A percentile compares a stretch with the other conserved stretches of the same genome.
These are phyloP conservation scores for Penaeus indicus DNA, from an alignment of 1,140 invertebrate genomes.

Conservation along the genomic window DNA sequence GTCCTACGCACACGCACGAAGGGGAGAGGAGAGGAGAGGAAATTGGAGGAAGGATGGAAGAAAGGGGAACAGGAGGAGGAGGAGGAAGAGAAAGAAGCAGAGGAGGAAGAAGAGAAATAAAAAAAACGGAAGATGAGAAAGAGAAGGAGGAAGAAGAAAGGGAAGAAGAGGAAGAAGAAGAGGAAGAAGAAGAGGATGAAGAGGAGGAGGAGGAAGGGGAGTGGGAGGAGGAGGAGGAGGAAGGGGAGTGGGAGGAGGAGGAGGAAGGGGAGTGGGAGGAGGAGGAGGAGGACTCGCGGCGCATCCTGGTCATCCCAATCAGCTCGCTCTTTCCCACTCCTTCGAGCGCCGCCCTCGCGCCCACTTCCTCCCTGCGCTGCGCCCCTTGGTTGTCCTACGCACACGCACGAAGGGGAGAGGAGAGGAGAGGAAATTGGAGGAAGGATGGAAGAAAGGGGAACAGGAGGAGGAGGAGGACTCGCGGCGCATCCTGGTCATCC, in stretches of 20 bases:
- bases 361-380: too few relatives aligned
- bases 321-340: too few relatives aligned
- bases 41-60: neutral
- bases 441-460: neutral
- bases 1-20: too few relatives aligned
- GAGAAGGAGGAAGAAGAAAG: too few relatives aligned
- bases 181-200: neutral
- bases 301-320: too few relatives aligned
- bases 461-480: neutral
- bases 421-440: neutral
- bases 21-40: too few relatives aligned
- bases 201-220: neutral
- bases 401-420: too few relatives aligned
- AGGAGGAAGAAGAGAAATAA: neutral
- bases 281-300: neutral
- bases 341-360: too few relatives aligned
- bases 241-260: neutral
- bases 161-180: neutral
- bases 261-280: neutral
- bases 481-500: too few relatives aligned
- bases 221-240: neutral
- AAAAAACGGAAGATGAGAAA: neutral
- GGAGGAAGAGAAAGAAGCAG: neutral
- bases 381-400: too few relatives aligned
- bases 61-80: neutral